Evolutionary conservation across 2,113 vertebrate genomes (phyloP), one percentile per base, ranked within the genome.

Genomic region (Anser brachyrhynchus): DNA sequence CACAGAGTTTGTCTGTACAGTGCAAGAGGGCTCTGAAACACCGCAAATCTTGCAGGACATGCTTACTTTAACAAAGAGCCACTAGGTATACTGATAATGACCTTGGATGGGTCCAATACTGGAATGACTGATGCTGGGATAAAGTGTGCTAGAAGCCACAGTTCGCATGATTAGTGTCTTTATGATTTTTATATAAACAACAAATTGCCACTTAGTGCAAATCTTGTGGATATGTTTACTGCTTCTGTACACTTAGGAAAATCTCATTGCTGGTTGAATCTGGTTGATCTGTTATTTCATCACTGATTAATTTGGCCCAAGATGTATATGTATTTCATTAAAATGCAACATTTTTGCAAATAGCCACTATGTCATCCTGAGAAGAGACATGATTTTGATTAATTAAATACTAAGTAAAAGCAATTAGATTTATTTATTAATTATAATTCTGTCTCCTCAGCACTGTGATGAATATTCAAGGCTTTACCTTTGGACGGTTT

Each of bases 331-430:
- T 43, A 17, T 87, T 71, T 76, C 44, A 86, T 92, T 41, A 75
- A 85, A 93, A 84, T 51, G 7, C 21, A 71, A 41, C 31, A 39
- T 81, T 88, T 97, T 94, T 75, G 19, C 8, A 25, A 78, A 81
- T 91, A 44, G 16, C 21, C 84, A 13, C 16, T 70, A 54, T 78
- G 20, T 70, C 59, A n/a, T 62, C 44, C 21, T 46, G 35, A 67
- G 49, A 87, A 58, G 46, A 87, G 61, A 54, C 41, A n/a, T 71
- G 39, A 65, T 92, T 91, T 75, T 92, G 49, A 87, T 91, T 91
- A 79, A 92, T 73, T 85, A 18, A 14, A 84, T 65, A 57, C 44
- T 69, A 75, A 81, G 52, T 1, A 89, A 84, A 93, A 84, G 19
- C 17, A 84, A 31, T 65, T 86, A 62, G 29, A 20, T 59, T 26